A percentile compares a stretch with the other conserved stretches of the same genome.
These are phyloP conservation scores for Uropsilus gracilis DNA, from an alignment of 2,113 vertebrate species.

Conservation along the genomic window DNA sequence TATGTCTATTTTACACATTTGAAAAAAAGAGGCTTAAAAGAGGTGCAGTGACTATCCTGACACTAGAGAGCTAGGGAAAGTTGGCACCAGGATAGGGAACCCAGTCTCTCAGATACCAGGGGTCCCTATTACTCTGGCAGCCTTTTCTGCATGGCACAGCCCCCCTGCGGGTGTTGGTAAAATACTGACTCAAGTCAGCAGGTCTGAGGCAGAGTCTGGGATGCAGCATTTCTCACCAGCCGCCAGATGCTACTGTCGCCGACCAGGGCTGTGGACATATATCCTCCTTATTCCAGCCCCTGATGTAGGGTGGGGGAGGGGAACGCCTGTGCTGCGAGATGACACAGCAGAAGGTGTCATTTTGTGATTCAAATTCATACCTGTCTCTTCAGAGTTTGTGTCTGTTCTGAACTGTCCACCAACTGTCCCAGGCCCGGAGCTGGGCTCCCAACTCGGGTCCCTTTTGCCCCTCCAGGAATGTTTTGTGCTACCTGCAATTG, in stretches of 20 bases:
- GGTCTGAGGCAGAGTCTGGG: neutral
- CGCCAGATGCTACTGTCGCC: fast-evolving
- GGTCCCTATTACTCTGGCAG: fast-evolving
- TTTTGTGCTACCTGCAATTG: neutral
- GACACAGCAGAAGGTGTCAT: neutral
- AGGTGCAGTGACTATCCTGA: neutral
- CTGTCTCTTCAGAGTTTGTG: neutral
- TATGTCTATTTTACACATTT: neutral
- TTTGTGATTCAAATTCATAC: neutral
- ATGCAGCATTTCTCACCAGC: neutral
- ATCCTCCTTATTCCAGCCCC: neutral
- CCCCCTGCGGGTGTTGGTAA: neutral
- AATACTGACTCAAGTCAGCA: neutral
- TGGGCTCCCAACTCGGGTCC: neutral
- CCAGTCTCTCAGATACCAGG: neutral
- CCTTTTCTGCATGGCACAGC: fast-evolving
- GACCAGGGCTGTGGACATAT: fast-evolving
- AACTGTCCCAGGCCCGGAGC: neutral
- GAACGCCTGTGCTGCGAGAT: neutral
- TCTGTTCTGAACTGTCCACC: neutral
- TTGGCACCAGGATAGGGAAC: fast-evolving
- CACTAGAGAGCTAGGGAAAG: neutral
- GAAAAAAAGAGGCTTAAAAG: neutral
- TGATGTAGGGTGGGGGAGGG: neutral
- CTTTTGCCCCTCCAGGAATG: neutral